Percentiles rank a stretch among this genome's conserved stretches.
These are phyloP conservation scores for Sinocyclocheilus anophthalmus DNA, from an alignment of 2,113 vertebrate genomes.

Conservation along the genomic window DNA sequence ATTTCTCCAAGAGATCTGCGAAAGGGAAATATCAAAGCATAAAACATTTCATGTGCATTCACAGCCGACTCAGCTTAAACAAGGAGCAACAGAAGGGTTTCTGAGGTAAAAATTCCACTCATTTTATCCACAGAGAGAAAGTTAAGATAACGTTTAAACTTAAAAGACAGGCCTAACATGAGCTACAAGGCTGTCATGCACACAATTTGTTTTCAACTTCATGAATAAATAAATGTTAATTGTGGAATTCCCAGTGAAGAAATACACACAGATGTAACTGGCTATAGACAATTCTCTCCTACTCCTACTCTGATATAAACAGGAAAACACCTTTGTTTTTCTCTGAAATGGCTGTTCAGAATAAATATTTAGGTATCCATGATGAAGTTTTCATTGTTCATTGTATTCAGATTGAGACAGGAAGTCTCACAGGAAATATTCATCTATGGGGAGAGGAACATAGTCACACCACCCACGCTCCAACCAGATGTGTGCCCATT, in stretches of 20 bases:
- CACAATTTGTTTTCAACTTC: neutral
- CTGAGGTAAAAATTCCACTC: neutral
- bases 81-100: neutral
- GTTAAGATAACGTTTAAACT: neutral
- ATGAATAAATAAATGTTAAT: neutral
- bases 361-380: constrained; percentile 50
- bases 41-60: neutral
- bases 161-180: neutral
- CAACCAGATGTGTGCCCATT: neutral
- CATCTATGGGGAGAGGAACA: neutral
- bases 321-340: too few species aligned
- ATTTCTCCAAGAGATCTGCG: constrained; percentile 94
- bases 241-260: neutral
- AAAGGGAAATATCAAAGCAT: constrained; percentile 44
- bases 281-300: neutral
- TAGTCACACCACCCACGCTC: neutral
- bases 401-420: constrained; percentile 50
- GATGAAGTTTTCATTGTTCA: constrained; percentile 56
- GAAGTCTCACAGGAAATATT: constrained; percentile 55
- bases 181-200: neutral
- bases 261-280: neutral
- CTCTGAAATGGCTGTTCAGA: neutral
- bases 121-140: neutral
- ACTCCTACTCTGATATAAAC: neutral
- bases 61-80: neutral